Evolutionary conservation across 37 sponge, comb jelly and placozoan species (phyloP), one percentile per base, ranked within the genome.

Genomic region (Hexactinellida sp.): DNA sequence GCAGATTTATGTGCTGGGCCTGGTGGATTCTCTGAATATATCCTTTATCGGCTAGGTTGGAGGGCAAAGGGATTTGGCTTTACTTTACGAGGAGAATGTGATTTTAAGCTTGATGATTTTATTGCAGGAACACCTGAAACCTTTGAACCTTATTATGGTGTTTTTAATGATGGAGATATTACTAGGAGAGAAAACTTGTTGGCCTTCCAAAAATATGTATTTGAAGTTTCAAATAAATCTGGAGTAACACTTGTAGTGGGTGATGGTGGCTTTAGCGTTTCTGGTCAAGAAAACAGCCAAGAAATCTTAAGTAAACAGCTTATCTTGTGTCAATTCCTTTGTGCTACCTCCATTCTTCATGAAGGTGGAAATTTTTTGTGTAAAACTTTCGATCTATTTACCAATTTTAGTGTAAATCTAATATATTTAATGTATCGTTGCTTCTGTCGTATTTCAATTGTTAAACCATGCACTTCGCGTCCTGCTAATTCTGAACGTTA

Each of bases 21-120:
- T n/a, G 99, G 99, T 39, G 99, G 99, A n/a, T 98, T 98, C 54
- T 91, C 94, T n/a, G 99, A 98, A 87, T 98, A 98, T 86, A 88
- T 98, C 35, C 89, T 98, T 21, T 98, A 91, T 92, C 86, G 92
- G 38, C 90, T 84, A 32, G 87, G 90, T 47, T 93, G 93, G 93
- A 91, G 92, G 84, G 99, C 99, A 34, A 98, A 98, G 38, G 99
- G 99, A 35, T 98, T 95, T 92, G 99, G 99, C 0, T 84, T 98
- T 71, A 98, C 99, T 19, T 85, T 98, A 55, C 95, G 90, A 89
- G 89, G 93, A 82, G 97, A 88, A 0, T 92, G 88, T 38, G 99
- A 98, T 86, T 98, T 98, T 85, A 95, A 98, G 84, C 55, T 98
- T 85, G 93, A 92, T 38, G 86, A 92, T 3, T 98, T 98, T 41